These are phyloP conservation scores for Sebastiscus tertius DNA, from an alignment of 2,797 vertebrate species.

Conservation along the genomic window DNA sequence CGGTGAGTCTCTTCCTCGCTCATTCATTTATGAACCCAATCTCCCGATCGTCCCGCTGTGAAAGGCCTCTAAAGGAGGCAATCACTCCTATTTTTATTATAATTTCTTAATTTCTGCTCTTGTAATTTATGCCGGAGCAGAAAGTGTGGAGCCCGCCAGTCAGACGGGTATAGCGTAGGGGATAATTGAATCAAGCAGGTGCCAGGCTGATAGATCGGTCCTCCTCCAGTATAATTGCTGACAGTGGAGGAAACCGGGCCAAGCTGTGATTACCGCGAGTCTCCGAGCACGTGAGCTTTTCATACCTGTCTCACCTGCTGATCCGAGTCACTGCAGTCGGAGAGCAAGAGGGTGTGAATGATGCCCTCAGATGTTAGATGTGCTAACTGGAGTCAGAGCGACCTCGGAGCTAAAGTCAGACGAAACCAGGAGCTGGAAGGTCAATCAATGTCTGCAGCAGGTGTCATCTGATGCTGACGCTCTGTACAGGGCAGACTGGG, in stretches of 20 bases:
- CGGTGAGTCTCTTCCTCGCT: constrained; percentile 21
- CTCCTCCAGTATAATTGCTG: constrained; percentile 49
- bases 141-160: constrained; percentile 13
- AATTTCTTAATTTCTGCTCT: constrained; percentile 43
- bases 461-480: constrained; percentile 53
- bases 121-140: constrained; percentile 7
- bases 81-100: constrained; percentile 47
- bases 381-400: not conserved
- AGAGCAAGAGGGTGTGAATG: not conserved
- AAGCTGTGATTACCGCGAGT: constrained; percentile 24
- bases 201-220: constrained; percentile 47
- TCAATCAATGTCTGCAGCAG: constrained; percentile 58
- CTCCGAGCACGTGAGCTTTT: not conserved
- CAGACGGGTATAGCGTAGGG: not conserved
- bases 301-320: constrained; percentile 34
- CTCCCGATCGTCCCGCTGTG: constrained; percentile 15
- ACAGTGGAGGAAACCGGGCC: constrained; percentile 25
- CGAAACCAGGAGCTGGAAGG: constrained; percentile 49
- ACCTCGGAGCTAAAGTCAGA: constrained; percentile 50
- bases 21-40: constrained; percentile 25
- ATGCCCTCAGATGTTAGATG: constrained; percentile 10
- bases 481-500: not conserved
- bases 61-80: constrained; percentile 36
- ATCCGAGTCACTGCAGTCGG: not conserved
- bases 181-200: constrained; percentile 58